These are phyloP conservation scores for Berghia stephanieae DNA, from an alignment of 1,140 invertebrate species.

Conservation along the genomic window DNA sequence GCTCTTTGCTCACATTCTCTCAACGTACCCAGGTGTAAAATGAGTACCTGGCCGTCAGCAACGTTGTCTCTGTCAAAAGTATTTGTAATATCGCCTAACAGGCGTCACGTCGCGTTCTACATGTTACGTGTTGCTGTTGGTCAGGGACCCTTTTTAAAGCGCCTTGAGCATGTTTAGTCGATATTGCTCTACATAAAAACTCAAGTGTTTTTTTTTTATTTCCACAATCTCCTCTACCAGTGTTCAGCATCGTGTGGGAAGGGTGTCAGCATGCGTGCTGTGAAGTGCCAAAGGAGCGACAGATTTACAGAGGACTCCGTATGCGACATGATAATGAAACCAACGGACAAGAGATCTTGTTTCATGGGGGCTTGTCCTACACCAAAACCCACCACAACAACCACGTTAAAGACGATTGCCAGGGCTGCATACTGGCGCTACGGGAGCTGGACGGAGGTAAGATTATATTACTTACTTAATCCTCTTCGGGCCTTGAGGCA, in stretches of 20 bases:
- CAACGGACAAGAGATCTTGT: constrained; percentile 43
- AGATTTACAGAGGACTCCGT: constrained; percentile 38
- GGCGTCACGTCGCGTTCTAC: too few relatives aligned
- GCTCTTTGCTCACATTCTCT: too few relatives aligned
- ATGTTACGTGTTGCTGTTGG: too few relatives aligned
- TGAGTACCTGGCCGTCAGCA: too few relatives aligned
- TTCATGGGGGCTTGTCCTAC: constrained; percentile 45
- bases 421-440: constrained; percentile 44
- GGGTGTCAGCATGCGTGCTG: constrained; percentile 42
- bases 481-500: too few relatives aligned
- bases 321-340: constrained; percentile 46
- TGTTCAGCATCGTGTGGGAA: constrained; percentile 64
- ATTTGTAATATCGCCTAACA: too few relatives aligned
- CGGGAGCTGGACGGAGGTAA: constrained; percentile 56
- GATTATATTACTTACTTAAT: too few relatives aligned
- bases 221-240: constrained; percentile 37
- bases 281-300: constrained; percentile 42
- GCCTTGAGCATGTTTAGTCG: too few relatives aligned
- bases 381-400: constrained; percentile 30
- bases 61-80: too few relatives aligned
- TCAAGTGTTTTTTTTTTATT: not conserved
- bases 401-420: constrained; percentile 30
- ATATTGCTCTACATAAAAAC: too few relatives aligned
- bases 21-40: too few relatives aligned
- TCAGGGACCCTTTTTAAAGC: too few relatives aligned